Evolutionary conservation across 2,888 invertebrate species (phyloP), one percentile per base, ranked within the genome.

Genomic region (Parnassius glacialis): DNA sequence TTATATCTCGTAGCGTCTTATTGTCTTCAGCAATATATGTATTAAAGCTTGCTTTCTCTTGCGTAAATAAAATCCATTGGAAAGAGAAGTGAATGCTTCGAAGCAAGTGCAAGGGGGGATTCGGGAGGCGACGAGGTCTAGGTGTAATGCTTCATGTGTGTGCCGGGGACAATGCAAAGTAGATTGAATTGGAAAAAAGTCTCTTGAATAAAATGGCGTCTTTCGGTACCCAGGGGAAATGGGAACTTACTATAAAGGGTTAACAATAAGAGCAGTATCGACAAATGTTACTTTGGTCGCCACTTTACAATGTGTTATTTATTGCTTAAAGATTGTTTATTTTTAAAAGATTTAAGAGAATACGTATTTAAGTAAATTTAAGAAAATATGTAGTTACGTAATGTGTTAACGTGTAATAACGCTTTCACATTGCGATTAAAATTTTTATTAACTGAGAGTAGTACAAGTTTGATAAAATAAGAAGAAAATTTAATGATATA

Each of bases 141-240:
- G 88, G 89, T 89, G 88, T 90, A 88, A 90, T 88, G 87, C 86
- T 81, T 90, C 90, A 90, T 90, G 84, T 84, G 90, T 87, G 86
- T 82, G 84, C 79, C 83, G 59, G 59, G 77, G 82, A 87, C 90
- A 89, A 91, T 91, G 90, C 89, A 90, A 91, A 91, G 90, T 90
- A 90, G 89, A 91, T 90, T 90, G 91, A 89, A 90, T 91, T 89
- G 90, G 84, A 87, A 90, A 88, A 90, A 89, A 89, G 85, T 85
- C 82, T 85, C 82, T 85, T 78, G 76, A 86, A 78, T 73, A 73
- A 78, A 85, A 87, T 85, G 74, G 81, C 81, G 81, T 85, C 87
- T 87, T 87, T 90, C 78, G 83, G 74, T 80, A 78, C 88, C 78
- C 83, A 68, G 69, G 81, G 84, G 81, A 79, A 81, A 81, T 79